These are phyloP conservation scores for Orthosia cruda DNA, from an alignment of 2,888 invertebrate species.

Conservation along the genomic window DNA sequence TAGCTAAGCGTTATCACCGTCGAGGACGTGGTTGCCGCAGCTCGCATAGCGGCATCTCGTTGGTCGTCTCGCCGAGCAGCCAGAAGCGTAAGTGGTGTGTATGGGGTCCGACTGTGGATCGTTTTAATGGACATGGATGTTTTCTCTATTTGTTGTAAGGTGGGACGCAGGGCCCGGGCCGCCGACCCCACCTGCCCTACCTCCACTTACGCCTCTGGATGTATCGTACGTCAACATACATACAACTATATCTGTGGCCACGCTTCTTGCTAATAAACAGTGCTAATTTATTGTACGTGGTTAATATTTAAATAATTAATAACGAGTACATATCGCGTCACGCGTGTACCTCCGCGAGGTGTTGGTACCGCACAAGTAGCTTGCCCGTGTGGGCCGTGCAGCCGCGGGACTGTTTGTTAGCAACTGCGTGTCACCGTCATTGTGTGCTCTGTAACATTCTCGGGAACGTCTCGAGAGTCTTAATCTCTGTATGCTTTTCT, in stretches of 20 bases:
- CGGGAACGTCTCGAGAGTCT: conserved; percentile 63
- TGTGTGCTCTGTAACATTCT: conserved; percentile 68
- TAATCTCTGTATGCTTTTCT: conserved; percentile 67
- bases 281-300: conserved; percentile 63
- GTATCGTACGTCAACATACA: conserved; percentile 90
- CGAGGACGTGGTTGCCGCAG: conserved; percentile 41
- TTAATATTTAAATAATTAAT: conserved; percentile 49
- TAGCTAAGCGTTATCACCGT: conserved; percentile 58
- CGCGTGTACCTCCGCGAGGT: conserved; percentile 45
- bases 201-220: conserved; percentile 92
- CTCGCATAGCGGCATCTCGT: conserved; percentile 45
- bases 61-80: conserved; percentile 80
- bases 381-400: conserved; percentile 17
- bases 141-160: conserved; percentile 91
- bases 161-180: conserved; percentile 91
- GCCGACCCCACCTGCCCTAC: conserved; percentile 92
- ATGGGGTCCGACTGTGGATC: conserved; percentile 86
- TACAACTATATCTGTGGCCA: conserved; percentile 69
- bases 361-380: conserved; percentile 9
- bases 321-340: conserved; percentile 38
- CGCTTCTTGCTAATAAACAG: conserved; percentile 81
- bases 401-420: conserved; percentile 73
- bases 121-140: conserved; percentile 87
- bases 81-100: conserved; percentile 91
- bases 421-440: conserved; percentile 66